phyloP scores from a whole-genome alignment of 2,797 vertebrate species.

The Etheostoma nigrum region DNA sequence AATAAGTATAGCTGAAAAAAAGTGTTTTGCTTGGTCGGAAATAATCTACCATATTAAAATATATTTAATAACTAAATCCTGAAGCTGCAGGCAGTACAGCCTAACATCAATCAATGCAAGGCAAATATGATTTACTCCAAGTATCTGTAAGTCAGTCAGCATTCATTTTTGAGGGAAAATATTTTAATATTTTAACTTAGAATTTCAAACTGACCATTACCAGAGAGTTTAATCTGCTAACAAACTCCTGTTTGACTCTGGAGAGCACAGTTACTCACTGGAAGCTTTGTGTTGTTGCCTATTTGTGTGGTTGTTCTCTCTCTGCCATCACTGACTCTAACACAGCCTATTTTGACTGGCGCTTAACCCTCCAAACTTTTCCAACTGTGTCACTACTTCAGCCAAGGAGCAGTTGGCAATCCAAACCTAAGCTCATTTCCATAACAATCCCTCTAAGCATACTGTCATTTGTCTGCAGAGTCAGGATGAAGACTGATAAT shows the following conservation, averaged over 20 bases:
- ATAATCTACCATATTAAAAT: conserved; percentile 1
- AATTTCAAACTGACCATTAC: neutral
- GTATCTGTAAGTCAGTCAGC: neutral
- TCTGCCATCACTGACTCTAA: conserved; percentile 3
- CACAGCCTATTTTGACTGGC: neutral
- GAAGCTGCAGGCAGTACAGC: neutral
- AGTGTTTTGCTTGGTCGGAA: neutral
- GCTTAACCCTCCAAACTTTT: neutral
- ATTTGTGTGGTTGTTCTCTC: conserved; percentile 1
- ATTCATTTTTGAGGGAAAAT: neutral
- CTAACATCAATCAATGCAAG: neutral
- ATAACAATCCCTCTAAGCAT: conserved; percentile 9
- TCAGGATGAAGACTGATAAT: neutral
- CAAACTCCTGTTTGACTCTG: neutral
- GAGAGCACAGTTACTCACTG: neutral
- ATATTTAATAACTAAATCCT: neutral
- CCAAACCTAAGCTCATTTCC: conserved; percentile 5
- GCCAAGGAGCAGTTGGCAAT: conserved; percentile 1
- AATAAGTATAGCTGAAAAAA: neutral
- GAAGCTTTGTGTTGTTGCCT: neutral
- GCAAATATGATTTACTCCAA: neutral
- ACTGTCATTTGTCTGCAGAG: conserved; percentile 24
- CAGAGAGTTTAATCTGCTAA: neutral
- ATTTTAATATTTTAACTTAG: neutral
- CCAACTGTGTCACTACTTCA: conserved; percentile 2